A percentile compares a stretch with the other conserved stretches of the same genome.
These are phyloP conservation scores for Varecia variegata DNA, from an alignment of 2,797 vertebrate genomes.

Conservation along the genomic window DNA sequence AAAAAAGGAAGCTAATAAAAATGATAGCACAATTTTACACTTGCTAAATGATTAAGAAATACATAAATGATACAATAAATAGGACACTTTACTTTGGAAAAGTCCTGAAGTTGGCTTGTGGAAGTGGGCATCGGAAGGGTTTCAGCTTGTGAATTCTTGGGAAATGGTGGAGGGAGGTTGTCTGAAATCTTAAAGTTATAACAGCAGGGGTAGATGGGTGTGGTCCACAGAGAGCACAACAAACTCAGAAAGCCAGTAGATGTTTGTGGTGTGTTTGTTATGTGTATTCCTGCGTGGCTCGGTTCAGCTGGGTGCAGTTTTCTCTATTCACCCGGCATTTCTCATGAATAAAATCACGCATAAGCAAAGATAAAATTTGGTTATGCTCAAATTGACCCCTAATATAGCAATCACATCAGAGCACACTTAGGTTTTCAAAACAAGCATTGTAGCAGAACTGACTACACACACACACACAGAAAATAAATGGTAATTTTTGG, in stretches of 20 bases:
- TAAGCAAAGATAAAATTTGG: background rate
- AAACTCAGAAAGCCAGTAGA: fast-evolving
- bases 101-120: background rate
- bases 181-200: background rate
- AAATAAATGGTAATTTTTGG: background rate
- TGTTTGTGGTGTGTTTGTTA: background rate
- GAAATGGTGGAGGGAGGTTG: background rate
- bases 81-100: background rate
- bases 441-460: background rate
- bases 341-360: background rate
- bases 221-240: fast-evolving
- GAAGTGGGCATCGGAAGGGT: background rate
- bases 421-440: slow-evolving; percentile 25
- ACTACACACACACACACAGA: background rate
- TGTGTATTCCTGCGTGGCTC: background rate
- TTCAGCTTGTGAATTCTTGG: background rate
- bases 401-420: background rate
- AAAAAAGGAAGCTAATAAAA: background rate
- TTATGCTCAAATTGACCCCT: background rate
- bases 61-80: background rate
- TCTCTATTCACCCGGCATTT: background rate
- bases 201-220: background rate
- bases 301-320: background rate
- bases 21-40: background rate
- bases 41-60: background rate